These are phyloP conservation scores for Lanistes nyassanus DNA, from an alignment of 1,140 invertebrate species.

Conservation along the genomic window DNA sequence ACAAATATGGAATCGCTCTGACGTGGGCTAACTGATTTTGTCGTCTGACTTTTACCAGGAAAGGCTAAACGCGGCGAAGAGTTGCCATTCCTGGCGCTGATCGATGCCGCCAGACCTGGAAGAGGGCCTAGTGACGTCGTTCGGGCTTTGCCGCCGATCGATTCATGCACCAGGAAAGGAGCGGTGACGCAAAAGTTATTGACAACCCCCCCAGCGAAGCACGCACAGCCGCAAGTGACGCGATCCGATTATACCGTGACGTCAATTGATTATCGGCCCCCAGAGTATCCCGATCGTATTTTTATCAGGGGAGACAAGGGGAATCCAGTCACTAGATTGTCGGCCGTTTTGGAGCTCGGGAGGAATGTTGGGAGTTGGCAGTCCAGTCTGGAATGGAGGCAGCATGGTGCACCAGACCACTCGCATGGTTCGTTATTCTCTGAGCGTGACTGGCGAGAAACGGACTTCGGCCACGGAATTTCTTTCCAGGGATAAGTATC, in stretches of 20 bases:
- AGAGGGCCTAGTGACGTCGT: conserved; percentile 3
- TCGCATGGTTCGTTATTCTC: neutral
- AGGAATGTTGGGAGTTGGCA: neutral
- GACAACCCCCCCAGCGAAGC: neutral
- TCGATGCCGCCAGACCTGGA: neutral
- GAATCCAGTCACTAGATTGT: conserved; percentile 19
- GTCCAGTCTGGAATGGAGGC: neutral
- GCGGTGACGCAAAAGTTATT: conserved; percentile 7
- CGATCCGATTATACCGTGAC: conserved; percentile 22
- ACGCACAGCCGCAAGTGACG: conserved; percentile 11
- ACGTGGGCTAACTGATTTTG: neutral
- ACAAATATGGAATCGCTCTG: neutral
- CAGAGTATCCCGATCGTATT: conserved; percentile 3
- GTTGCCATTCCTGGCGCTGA: conserved; percentile 1
- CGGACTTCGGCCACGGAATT: neutral
- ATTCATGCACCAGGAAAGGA: neutral
- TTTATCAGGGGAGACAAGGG: conserved; percentile 17
- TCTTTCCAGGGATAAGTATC: neutral
- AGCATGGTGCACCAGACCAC: neutral
- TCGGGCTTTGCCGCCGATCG: neutral
- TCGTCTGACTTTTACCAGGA: neutral
- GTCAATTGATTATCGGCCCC: conserved; percentile 13
- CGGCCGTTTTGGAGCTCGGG: neutral
- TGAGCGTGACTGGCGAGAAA: neutral
- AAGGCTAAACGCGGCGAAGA: neutral